These are phyloP conservation scores for Drosophila melanocephala DNA, from an alignment of 2,888 invertebrate genomes.

Conservation along the genomic window DNA sequence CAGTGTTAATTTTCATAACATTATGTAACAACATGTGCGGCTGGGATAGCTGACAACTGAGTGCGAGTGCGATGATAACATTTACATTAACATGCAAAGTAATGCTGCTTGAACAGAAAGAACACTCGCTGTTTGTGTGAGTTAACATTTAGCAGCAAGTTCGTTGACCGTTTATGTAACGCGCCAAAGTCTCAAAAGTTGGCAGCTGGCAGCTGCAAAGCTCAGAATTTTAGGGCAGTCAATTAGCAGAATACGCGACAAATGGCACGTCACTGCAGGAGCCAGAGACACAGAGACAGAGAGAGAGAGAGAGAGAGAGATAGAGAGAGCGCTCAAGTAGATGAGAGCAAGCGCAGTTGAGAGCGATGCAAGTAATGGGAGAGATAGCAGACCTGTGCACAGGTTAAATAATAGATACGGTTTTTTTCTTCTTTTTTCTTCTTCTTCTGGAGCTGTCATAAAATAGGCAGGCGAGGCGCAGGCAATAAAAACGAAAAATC, in stretches of 20 bases:
- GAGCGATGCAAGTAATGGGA: constrained; percentile 38
- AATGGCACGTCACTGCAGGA: constrained; percentile 60
- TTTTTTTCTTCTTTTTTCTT: constrained; percentile 29
- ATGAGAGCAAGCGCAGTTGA: constrained; percentile 13
- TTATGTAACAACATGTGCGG: constrained; percentile 78
- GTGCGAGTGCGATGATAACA: background rate
- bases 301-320: constrained; percentile 7
- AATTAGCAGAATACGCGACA: constrained; percentile 61
- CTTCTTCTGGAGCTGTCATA: constrained; percentile 51
- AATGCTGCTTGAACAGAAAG: background rate
- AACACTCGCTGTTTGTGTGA: constrained; percentile 8
- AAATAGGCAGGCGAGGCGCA: constrained; percentile 32
- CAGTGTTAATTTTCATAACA: constrained; percentile 82
- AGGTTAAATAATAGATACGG: constrained; percentile 73
- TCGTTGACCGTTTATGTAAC: constrained; percentile 66
- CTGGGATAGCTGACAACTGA: constrained; percentile 25
- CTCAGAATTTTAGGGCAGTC: constrained; percentile 62
- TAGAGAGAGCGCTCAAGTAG: constrained; percentile 10
- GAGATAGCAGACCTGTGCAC: constrained; percentile 32
- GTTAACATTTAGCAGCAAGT: constrained; percentile 30
- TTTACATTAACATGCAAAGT: background rate
- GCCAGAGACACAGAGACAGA: constrained; percentile 14
- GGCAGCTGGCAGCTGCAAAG: constrained; percentile 49
- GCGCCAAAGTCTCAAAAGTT: constrained; percentile 55
- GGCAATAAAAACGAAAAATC: constrained; percentile 50